Conservation (phyloP, 2,797 vertebrate genomes). For the Gobionotothen gibberifrons region DNA sequence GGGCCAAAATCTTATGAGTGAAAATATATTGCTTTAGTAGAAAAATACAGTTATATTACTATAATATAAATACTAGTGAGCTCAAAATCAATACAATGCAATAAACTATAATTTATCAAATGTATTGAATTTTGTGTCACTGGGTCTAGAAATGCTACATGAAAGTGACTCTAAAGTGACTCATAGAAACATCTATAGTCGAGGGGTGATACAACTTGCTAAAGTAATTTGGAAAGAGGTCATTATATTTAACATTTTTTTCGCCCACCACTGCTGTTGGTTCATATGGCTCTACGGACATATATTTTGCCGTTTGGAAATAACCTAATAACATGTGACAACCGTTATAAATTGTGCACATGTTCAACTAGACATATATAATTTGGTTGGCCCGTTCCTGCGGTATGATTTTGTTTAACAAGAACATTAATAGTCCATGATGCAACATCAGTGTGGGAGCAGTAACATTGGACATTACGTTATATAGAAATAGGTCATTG, state of each 20-base stretch:
- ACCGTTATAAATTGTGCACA: constrained; percentile 14
- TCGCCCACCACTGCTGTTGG: neutral
- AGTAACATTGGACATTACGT: constrained; percentile 10
- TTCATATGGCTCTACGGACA: neutral
- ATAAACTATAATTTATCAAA: neutral
- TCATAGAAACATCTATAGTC: neutral
- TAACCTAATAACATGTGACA: constrained; percentile 23
- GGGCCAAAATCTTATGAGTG: neutral
- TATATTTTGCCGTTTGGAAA: constrained; percentile 12
- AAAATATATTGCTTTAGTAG: neutral
- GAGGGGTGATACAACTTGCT: neutral
- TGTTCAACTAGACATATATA: constrained; percentile 2
- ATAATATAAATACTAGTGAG: too few relatives aligned
- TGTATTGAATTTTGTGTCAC: neutral
- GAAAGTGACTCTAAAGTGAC: neutral
- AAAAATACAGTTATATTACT: neutral
- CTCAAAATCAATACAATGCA: neutral
- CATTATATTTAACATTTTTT: neutral
- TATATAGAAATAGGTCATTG: constrained; percentile 31
- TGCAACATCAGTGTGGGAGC: constrained; percentile 39
- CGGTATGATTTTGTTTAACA: constrained; percentile 4
- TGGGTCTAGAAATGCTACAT: neutral
- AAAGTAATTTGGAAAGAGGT: neutral
- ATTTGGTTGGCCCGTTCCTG: constrained; percentile 11
- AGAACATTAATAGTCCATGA: constrained; percentile 30